Evolutionary conservation across 2,888 invertebrate species (phyloP).

Genomic region (Trachelus troglodyta): DNA sequence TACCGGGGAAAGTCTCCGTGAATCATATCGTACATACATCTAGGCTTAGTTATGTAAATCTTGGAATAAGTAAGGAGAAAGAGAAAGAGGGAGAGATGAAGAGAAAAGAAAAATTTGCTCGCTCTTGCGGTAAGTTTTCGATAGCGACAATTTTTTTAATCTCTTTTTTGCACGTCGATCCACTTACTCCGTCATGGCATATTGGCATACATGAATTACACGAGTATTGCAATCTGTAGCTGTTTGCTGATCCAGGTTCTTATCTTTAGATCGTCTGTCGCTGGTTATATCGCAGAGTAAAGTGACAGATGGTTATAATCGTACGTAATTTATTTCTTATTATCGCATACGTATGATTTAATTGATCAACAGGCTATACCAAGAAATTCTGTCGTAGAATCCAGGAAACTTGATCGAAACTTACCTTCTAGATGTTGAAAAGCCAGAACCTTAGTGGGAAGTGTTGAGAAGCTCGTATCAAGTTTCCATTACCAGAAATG

Average conservation of each 20-base stretch:
- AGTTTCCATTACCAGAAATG: background rate
- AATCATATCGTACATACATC: background rate
- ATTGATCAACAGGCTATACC: background rate
- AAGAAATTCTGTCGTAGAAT: background rate
- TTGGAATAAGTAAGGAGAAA: background rate
- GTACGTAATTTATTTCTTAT: background rate
- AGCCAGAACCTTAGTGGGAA: background rate
- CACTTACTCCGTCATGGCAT: background rate
- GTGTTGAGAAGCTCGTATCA: background rate
- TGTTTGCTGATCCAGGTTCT: background rate
- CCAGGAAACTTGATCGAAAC: background rate
- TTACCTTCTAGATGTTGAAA: background rate
- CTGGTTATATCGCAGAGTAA: background rate
- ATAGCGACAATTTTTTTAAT: background rate
- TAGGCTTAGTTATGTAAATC: background rate
- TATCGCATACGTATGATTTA: no score
- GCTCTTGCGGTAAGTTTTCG: background rate
- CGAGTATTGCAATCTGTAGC: background rate
- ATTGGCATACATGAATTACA: background rate
- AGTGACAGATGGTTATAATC: background rate
- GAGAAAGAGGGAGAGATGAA: background rate
- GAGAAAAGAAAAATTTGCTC: background rate
- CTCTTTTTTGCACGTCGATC: background rate
- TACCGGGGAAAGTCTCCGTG: background rate
- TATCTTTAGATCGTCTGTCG: background rate